A percentile compares a stretch with the other conserved stretches of the same genome.
Evolutionary conservation across 2,888 invertebrate genomes (phyloP).

Genomic region (Siphlonurus alternatus): DNA sequence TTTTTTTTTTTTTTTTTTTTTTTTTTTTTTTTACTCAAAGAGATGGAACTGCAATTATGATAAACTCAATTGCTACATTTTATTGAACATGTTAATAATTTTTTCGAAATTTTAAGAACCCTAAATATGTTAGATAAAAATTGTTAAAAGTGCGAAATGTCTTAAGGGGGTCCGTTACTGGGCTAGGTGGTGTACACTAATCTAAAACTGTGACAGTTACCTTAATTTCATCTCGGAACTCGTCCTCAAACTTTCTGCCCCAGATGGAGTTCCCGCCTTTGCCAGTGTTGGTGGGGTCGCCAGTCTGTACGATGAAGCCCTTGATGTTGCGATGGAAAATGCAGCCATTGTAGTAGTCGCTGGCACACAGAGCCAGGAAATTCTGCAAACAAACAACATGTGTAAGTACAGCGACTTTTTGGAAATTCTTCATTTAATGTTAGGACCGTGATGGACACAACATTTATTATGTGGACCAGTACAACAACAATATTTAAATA

Average conservation of each 20-base stretch:
- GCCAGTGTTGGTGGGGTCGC: constrained; percentile 78
- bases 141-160: too few relatives aligned
- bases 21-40: too few relatives aligned
- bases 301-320: constrained; percentile 63
- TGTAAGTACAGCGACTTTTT: neutral
- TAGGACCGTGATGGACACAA: constrained; percentile 1
- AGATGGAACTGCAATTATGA: too few relatives aligned
- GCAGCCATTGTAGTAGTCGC: constrained; percentile 72
- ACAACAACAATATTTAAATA: too few relatives aligned
- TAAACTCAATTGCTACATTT: too few relatives aligned
- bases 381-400: constrained; percentile 37
- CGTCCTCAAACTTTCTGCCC: constrained; percentile 94
- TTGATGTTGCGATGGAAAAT: constrained; percentile 64
- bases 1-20: too few relatives aligned
- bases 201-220: too few relatives aligned
- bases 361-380: constrained; percentile 89
- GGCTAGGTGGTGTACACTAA: too few relatives aligned
- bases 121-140: too few relatives aligned
- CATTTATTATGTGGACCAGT: neutral
- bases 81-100: too few relatives aligned
- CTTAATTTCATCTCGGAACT: constrained; percentile 86
- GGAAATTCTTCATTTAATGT: neutral
- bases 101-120: too few relatives aligned
- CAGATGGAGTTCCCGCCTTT: constrained; percentile 96
- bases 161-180: too few relatives aligned